These are phyloP conservation scores for Apocrypta bakeri DNA, from an alignment of 1,140 invertebrate species.

Conservation along the genomic window DNA sequence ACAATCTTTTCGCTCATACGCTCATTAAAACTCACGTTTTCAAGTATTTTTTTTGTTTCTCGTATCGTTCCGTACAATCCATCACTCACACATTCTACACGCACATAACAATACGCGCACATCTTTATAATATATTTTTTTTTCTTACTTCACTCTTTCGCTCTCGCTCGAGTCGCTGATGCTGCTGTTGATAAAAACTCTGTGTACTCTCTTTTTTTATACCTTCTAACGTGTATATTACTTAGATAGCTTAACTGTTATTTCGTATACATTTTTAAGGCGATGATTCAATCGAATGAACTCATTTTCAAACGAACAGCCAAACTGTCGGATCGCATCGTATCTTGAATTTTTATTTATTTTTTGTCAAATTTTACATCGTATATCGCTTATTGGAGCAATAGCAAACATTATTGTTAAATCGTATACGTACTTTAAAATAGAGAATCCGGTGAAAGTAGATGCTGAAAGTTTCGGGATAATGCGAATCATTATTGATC, in stretches of 20 bases:
- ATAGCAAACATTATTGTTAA: slow-evolving; percentile 35
- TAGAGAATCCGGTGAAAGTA: slow-evolving; percentile 33
- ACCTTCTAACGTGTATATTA: slow-evolving; percentile 74
- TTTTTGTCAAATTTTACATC: slow-evolving; percentile 37
- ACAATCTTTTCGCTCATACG: slow-evolving; percentile 51
- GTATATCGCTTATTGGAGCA: slow-evolving; percentile 45
- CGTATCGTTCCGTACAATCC: slow-evolving; percentile 52
- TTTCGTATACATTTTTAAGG: slow-evolving; percentile 77
- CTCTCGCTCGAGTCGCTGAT: slow-evolving; percentile 65
- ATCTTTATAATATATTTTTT: slow-evolving; percentile 37
- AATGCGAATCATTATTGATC: slow-evolving; percentile 37
- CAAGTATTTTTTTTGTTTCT: slow-evolving; percentile 46
- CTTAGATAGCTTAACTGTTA: slow-evolving; percentile 74
- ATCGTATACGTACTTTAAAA: slow-evolving; percentile 51
- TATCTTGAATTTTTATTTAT: slow-evolving; percentile 46
- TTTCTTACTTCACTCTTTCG: slow-evolving; percentile 48
- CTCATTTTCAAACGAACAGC: slow-evolving; percentile 73
- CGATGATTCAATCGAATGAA: slow-evolving; percentile 76
- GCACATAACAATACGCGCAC: slow-evolving; percentile 35
- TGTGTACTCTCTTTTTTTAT: slow-evolving; percentile 59
- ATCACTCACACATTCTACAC: slow-evolving; percentile 42
- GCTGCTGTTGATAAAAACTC: slow-evolving; percentile 73
- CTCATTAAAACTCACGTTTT: slow-evolving; percentile 51
- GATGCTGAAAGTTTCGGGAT: slow-evolving; percentile 29
- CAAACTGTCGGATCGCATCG: slow-evolving; percentile 67